Evolutionary conservation across 30 jellyfish, hydroid and myxozoan species (phyloP), one percentile per base, ranked within the genome.

Genomic region (Aurelia aurita): DNA sequence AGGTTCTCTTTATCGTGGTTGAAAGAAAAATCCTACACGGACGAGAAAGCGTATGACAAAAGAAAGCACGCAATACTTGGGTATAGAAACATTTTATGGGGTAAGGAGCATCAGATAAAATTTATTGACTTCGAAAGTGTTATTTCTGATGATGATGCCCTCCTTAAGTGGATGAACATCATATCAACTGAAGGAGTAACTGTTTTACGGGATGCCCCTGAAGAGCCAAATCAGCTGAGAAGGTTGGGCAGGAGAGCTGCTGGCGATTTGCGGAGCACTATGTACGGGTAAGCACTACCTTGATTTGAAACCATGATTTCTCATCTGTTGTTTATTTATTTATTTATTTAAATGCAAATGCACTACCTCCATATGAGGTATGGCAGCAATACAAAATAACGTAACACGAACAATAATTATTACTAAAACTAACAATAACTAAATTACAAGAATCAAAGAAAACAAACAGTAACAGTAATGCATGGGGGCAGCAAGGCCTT

Each of bases 221-320:
- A 26, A 34, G 44, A 64, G 28, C 88, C 94, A 6, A 82, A 77
- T 21, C 94, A 84, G 60, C 49, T 84, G 83, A 26, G 21, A 10
- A 43, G 21, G n/a, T 34, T 84, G 9, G 86, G 77, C n/a, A 20
- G 58, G 7, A 29, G 83, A 23, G 74, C 75, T 11, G 16, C 25
- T 45, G 94, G 94, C 6, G 43, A 21, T 11, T 15, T 72, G 27
- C 82, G 49, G 14, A 45, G 22, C 19, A 84, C 94, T 1, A 72
- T 68, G 85, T 84, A 84, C 63, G 94, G 94, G 94, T 84, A 60
- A 58, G 94, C 51, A 15, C 12, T 9, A 5, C 5, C 25, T 6
- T 47, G 47, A 15, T 58, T 13, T n/a, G n/a, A 39, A 39, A 4
- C 39, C 39, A 31, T 3, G 4, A 31, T 31, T 31, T 31, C 39